phyloP scores from a whole-genome alignment of 1,140 invertebrate species.

The Drosophila serrata region DNA sequence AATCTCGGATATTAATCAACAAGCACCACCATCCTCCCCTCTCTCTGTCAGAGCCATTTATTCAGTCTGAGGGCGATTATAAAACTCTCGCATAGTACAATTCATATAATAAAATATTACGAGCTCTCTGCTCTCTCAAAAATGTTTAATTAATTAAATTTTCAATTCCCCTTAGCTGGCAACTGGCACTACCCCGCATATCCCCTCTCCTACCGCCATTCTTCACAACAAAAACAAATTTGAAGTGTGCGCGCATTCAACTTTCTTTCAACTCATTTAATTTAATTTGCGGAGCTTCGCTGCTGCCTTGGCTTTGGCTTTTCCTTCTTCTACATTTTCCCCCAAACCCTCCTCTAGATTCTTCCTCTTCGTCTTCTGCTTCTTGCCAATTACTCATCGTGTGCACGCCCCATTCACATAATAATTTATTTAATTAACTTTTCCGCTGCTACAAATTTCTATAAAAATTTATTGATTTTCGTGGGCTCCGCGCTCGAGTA shows the following conservation, averaged over 20 bases:
- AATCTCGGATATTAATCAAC: conserved; percentile 28
- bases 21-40: background rate
- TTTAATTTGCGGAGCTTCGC: conserved; percentile 81
- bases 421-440: conserved; percentile 85
- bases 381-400: conserved; percentile 83
- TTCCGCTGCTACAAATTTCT: conserved; percentile 81
- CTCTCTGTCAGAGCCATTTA: conserved; percentile 26
- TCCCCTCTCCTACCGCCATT: conserved; percentile 4
- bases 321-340: conserved; percentile 4
- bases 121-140: conserved; percentile 62
- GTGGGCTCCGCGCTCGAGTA: conserved; percentile 9
- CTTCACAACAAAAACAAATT: conserved; percentile 71
- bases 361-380: conserved; percentile 39
- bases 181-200: conserved; percentile 12
- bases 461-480: conserved; percentile 77
- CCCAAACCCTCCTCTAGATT: conserved; percentile 12
- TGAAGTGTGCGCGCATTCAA: conserved; percentile 80
- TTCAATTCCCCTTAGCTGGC: conserved; percentile 71
- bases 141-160: conserved; percentile 85
- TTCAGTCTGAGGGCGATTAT: conserved; percentile 61
- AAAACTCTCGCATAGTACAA: conserved; percentile 61
- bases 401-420: conserved; percentile 83
- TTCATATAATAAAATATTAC: conserved; percentile 75
- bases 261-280: conserved; percentile 84
- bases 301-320: conserved; percentile 32